Evolutionary conservation across 2,113 vertebrate species (phyloP).

Genomic region (Gallinago paraguaiae): DNA sequence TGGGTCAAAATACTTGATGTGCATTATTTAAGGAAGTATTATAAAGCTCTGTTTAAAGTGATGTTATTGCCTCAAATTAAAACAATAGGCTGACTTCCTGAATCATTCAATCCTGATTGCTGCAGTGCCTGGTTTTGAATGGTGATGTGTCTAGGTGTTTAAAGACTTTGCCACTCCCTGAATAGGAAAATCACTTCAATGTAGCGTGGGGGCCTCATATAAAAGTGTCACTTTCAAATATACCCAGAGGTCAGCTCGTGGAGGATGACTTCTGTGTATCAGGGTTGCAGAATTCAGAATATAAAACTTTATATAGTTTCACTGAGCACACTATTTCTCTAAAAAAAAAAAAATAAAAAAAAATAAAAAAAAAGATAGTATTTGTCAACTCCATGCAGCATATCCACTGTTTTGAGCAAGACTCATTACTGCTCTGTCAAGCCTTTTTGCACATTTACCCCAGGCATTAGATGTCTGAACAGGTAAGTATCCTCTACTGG

Average conservation of each 20-base stretch:
- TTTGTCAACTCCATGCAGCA: background rate
- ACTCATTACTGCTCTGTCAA: background rate
- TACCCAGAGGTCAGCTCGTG: background rate
- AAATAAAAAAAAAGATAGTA: background rate
- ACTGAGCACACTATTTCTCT: background rate
- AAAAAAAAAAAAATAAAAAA: background rate
- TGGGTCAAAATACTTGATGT: background rate
- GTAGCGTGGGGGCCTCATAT: background rate
- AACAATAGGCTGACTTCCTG: background rate
- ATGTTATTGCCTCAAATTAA: background rate
- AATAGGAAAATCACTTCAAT: background rate
- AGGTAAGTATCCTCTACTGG: background rate
- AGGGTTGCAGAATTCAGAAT: background rate
- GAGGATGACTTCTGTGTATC: background rate
- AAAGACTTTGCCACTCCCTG: background rate
- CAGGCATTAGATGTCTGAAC: background rate
- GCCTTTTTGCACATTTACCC: background rate
- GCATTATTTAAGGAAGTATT: background rate
- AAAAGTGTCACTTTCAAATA: background rate
- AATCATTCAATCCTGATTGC: background rate
- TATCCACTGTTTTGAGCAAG: background rate
- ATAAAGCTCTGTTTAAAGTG: background rate
- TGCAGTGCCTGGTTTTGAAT: background rate
- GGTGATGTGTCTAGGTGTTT: background rate
- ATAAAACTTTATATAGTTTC: background rate